These are phyloP conservation scores for Macrotrachela quadricornifera DNA, from an alignment of 1,140 invertebrate genomes.

Conservation along the genomic window DNA sequence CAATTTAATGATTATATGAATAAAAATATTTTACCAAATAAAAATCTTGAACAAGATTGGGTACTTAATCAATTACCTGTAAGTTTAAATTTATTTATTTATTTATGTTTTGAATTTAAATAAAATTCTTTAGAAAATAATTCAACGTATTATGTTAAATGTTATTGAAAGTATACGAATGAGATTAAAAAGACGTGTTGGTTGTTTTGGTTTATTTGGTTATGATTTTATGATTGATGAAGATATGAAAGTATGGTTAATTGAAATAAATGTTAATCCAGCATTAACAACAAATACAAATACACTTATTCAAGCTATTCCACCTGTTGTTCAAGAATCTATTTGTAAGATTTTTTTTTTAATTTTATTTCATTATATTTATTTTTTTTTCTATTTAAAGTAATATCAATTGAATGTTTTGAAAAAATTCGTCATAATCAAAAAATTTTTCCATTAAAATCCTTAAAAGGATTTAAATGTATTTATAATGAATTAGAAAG, in stretches of 20 bases:
- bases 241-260: conserved; percentile 27
- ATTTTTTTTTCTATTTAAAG: neutral
- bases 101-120: neutral
- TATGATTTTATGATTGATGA: conserved; percentile 31
- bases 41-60: conserved; percentile 23
- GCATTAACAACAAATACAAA: conserved; percentile 24
- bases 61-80: conserved; percentile 23
- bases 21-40: conserved; percentile 13
- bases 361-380: neutral
- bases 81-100: neutral
- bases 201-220: conserved; percentile 30
- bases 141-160: conserved; percentile 28
- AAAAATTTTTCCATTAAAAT: neutral
- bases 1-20: conserved; percentile 32
- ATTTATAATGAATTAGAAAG: too few relatives aligned
- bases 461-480: neutral
- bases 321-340: conserved; percentile 21
- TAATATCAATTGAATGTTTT: conserved; percentile 7
- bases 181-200: conserved; percentile 22
- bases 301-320: conserved; percentile 25
- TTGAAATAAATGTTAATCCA: conserved; percentile 30
- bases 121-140: conserved; percentile 19
- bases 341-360: neutral
- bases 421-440: conserved; percentile 4
- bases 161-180: conserved; percentile 28